phyloP scores from a whole-genome alignment of 1,140 invertebrate species.

The Pseudomyrmex concolor region DNA sequence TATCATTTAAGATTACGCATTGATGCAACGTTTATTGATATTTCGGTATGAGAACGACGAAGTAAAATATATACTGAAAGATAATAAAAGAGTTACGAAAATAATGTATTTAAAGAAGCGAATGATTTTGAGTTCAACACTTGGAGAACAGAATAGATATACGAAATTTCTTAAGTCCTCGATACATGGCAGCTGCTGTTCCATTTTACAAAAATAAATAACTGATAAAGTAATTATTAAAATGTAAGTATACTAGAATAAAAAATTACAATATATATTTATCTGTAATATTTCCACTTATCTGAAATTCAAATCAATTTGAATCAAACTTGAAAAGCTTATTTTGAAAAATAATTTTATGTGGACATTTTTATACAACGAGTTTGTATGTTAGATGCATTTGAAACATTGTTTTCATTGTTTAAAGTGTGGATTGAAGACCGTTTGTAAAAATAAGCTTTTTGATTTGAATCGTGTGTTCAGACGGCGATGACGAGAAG shows the following conservation, averaged over 20 bases:
- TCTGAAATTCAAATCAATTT: neutral
- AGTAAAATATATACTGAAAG: slow-evolving; percentile 58
- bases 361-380: neutral
- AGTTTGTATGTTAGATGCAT: neutral
- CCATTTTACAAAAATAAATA: neutral
- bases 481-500: slow-evolving; percentile 15
- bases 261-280: too few relatives aligned
- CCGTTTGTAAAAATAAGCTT: slow-evolving; percentile 30
- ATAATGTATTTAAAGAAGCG: neutral
- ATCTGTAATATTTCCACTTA: neutral
- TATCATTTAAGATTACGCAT: slow-evolving; percentile 54
- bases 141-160: too few relatives aligned
- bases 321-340: neutral
- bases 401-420: neutral
- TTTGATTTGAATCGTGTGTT: slow-evolving; percentile 21
- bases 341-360: neutral
- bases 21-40: slow-evolving; percentile 48
- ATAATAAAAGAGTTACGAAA: slow-evolving; percentile 27
- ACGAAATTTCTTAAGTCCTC: too few relatives aligned
- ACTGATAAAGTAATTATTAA: neutral
- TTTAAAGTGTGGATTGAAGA: slow-evolving; percentile 17
- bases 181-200: too few relatives aligned
- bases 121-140: too few relatives aligned
- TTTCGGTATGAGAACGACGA: slow-evolving; percentile 51
- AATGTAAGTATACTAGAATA: too few relatives aligned